A percentile compares a stretch with the other conserved stretches of the same genome.
Conservation (phyloP, 92 coral and sea anemone genomes). For the Zoanthus sansibaricus region DNA sequence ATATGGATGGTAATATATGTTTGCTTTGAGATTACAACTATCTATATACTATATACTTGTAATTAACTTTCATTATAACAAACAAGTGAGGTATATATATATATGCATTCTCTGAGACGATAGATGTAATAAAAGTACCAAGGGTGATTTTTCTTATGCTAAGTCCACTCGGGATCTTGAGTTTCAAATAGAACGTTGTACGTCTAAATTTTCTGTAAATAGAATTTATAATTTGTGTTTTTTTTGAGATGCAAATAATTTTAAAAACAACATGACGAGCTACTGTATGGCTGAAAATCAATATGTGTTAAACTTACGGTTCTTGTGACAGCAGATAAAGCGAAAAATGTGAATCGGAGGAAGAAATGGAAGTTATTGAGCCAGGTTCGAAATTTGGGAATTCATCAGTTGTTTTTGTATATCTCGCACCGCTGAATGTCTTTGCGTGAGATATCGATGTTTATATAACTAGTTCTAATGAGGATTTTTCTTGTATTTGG, state of each 20-base stretch:
- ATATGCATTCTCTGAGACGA: no score
- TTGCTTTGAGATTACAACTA: no score
- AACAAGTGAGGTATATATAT: no score
- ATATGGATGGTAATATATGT: no score
- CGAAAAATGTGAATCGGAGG: background rate
- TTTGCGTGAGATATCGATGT: background rate
- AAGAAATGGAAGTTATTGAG: background rate
- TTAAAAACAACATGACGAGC: background rate
- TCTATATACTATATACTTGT: no score
- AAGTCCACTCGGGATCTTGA: no score
- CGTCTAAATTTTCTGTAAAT: background rate
- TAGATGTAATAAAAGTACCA: no score
- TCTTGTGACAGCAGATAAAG: background rate
- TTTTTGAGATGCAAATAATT: background rate
- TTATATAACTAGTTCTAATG: background rate
- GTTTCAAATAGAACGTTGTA: no score
- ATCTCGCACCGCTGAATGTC: background rate
- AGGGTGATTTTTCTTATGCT: no score
- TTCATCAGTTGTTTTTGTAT: background rate
- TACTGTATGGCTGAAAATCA: no score
- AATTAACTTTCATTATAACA: no score
- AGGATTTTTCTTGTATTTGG: no score
- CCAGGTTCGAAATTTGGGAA: background rate
- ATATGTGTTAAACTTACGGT: background rate
- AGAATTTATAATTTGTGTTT: background rate